These are phyloP conservation scores for Troides oblongomaculatus DNA, from an alignment of 2,888 invertebrate species.

Conservation along the genomic window DNA sequence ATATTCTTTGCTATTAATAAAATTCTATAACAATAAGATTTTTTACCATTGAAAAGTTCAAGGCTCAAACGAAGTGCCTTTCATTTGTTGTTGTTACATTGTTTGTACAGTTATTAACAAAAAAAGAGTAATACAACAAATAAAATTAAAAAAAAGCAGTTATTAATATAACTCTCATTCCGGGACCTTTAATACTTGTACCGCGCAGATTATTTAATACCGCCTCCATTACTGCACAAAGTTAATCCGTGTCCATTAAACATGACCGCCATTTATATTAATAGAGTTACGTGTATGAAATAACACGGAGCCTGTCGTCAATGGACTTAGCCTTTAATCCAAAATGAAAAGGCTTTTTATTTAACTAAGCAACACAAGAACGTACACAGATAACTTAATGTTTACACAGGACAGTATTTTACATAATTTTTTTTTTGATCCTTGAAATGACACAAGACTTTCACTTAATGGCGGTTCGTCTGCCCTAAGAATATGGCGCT, in stretches of 20 bases:
- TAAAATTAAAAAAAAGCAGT: not conserved
- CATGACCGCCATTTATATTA: conserved; percentile 21
- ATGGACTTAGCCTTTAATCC: conserved; percentile 10
- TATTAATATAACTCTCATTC: not conserved
- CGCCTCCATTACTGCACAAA: conserved; percentile 13
- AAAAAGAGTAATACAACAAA: not conserved
- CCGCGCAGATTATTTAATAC: conserved; percentile 17
- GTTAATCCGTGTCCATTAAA: conserved; percentile 20
- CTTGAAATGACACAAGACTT: too few relatives aligned
- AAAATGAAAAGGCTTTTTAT: conserved; percentile 2
- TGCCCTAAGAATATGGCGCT: too few relatives aligned
- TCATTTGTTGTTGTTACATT: too few relatives aligned
- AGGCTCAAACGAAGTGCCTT: too few relatives aligned
- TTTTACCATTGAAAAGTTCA: too few relatives aligned
- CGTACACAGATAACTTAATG: too few relatives aligned
- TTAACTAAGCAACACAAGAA: not conserved
- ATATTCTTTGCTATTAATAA: too few relatives aligned
- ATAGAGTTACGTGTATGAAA: conserved; percentile 12
- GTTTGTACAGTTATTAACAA: too few relatives aligned
- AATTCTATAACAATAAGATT: too few relatives aligned
- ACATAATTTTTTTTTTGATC: too few relatives aligned
- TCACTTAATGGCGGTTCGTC: too few relatives aligned
- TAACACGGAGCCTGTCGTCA: conserved; percentile 1
- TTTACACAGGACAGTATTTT: too few relatives aligned
- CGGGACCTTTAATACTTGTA: conserved; percentile 1